Conservation (phyloP, 2,113 vertebrate species). For the Alces alces region DNA sequence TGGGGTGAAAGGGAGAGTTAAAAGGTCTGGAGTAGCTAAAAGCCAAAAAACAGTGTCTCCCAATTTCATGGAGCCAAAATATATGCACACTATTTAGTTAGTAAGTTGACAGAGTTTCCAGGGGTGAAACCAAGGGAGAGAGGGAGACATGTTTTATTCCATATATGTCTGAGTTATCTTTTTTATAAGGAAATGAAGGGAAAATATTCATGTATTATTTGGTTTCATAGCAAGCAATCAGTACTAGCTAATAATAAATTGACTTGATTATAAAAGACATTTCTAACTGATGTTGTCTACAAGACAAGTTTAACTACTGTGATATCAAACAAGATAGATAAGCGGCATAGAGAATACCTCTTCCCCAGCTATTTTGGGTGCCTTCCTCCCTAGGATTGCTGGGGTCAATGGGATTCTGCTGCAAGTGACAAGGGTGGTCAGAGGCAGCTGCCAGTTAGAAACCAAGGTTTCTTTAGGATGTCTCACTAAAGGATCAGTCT, state of each 20-base stretch:
- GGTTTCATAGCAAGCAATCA: not conserved
- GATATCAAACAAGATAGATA: not conserved
- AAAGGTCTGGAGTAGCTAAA: not conserved
- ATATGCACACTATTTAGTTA: not conserved
- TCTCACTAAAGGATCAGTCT: conserved; percentile 81
- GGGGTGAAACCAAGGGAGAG: no score
- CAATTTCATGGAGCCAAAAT: not conserved
- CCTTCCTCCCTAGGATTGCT: not conserved
- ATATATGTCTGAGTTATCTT: not conserved
- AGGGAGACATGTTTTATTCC: not conserved
- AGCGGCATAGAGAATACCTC: not conserved
- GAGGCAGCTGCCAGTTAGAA: conserved; percentile 74
- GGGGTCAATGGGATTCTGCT: not conserved
- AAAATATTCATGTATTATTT: not conserved
- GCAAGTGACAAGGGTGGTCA: not conserved
- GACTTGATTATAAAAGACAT: not conserved
- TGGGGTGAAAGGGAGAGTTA: not conserved
- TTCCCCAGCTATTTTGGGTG: not conserved
- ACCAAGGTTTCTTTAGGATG: conserved; percentile 81
- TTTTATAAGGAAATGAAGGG: not conserved
- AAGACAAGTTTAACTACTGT: not conserved
- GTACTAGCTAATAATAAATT: not conserved
- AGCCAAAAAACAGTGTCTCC: not conserved
- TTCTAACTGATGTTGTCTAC: not conserved
- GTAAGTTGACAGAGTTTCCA: not conserved